A percentile compares a stretch with the other conserved stretches of the same genome.
phyloP scores from a whole-genome alignment of 2,113 vertebrate species.

The Ifrita kowaldi region DNA sequence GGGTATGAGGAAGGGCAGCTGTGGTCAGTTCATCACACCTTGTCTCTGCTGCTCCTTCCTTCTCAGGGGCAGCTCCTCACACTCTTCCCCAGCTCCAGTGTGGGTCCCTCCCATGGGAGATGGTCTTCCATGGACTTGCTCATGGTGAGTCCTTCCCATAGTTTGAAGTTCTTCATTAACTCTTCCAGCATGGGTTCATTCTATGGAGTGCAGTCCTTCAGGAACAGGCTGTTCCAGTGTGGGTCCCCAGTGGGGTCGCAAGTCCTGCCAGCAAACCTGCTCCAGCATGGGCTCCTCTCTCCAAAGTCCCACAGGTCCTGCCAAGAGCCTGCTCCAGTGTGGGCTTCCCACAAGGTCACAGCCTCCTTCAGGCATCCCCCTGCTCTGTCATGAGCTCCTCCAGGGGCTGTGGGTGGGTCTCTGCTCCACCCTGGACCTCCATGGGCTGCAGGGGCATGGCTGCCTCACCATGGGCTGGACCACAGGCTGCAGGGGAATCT shows the following conservation, averaged over 20 bases:
- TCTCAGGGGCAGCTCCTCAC: neutral
- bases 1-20: neutral
- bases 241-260: neutral
- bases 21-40: neutral
- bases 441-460: neutral
- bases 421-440: accelerated
- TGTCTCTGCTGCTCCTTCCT: neutral
- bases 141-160: neutral
- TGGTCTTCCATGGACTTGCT: neutral
- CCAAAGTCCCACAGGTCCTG: neutral
- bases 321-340: neutral
- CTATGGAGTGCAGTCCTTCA: neutral
- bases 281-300: neutral
- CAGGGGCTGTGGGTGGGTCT: neutral
- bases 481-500: neutral
- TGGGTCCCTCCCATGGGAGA: neutral
- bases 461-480: neutral
- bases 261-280: neutral
- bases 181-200: neutral
- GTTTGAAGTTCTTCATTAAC: neutral
- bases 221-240: neutral
- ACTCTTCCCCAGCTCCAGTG: neutral
- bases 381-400: no score
- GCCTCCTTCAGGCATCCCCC: neutral
- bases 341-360: neutral